Percentiles rank a stretch among this genome's conserved stretches.
Conservation (phyloP, 2,113 vertebrate genomes). For the Pygoscelis antarcticus region DNA sequence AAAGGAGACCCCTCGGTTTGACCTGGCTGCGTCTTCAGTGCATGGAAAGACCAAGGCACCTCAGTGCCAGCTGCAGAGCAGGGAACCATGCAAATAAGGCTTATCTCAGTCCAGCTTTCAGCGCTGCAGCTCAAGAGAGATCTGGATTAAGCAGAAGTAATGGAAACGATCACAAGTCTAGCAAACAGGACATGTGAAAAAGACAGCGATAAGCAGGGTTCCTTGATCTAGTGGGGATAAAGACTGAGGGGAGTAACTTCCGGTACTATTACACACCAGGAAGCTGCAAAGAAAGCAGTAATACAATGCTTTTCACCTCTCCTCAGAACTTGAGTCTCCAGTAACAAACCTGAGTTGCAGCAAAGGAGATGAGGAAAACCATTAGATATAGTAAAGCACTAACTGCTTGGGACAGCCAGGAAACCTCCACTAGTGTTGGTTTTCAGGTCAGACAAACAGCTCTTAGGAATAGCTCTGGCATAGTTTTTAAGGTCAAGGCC, state of each 20-base stretch:
- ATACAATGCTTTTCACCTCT: neutral
- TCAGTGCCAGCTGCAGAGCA: neutral
- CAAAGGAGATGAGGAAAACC: neutral
- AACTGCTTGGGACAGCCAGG: neutral
- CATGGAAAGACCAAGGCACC: neutral
- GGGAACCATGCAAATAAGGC: neutral
- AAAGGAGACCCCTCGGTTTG: neutral
- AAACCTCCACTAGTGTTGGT: neutral
- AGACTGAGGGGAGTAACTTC: neutral
- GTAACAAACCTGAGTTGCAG: neutral
- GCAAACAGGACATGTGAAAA: neutral
- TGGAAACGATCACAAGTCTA: neutral
- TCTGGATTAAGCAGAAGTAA: neutral
- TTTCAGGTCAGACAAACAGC: neutral
- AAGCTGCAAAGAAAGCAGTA: neutral
- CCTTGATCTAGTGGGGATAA: neutral
- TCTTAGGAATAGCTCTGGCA: neutral
- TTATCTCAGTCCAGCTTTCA: neutral
- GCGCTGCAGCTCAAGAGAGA: neutral
- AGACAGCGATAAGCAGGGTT: neutral
- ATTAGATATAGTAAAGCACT: neutral
- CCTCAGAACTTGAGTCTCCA: neutral
- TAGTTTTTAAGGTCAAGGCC: neutral
- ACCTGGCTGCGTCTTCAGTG: neutral
- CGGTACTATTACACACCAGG: neutral